Base-by-base conservation (phyloP, 2,888 invertebrate genomes). In the Pachycephus smyrnensis region DNA sequence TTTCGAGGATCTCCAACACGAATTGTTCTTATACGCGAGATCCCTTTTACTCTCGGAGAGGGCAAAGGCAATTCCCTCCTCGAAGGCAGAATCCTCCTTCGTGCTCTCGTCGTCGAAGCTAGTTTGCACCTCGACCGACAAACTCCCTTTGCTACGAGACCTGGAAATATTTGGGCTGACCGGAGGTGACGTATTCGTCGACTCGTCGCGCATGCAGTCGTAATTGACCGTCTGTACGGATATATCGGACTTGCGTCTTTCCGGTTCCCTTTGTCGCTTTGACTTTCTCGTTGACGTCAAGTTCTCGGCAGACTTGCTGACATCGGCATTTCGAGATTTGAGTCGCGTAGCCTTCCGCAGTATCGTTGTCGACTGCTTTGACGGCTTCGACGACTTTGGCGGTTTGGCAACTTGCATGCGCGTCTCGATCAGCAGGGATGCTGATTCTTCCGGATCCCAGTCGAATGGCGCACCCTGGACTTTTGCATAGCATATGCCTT, bases 111-210 rank as follows among this genome's bases (percentile, higher is more conserved):
- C 74, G 84, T 90, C 89, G 75, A 91, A 88, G 78, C 88, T 90
- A 31, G 91, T 91, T 81, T 91, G 91, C 40, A 91, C 89, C 73
- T 90, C 81, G 4, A 90, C 90, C 12, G 90, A 91, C 32, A 90
- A 86, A 77, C 88, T 87, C 15, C 68, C 77, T 33, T 82, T 82
- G 55, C 83, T 83, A 23, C 77, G 81, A 1, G 82, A 80, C 73
- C 81, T 82, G 12, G 84, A 83, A 15, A 30, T 4, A 69, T 30
- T 32, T 32, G 30, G 30, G 31, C 31, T 32, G 30, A 69, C 1
- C 69, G 69, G 69, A 30, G 88, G 88, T n/a, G 91, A 88, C 4
- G 90, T 91, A 73, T 90, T 91, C 23, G 91, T 90, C 82, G 88
- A 88, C 79, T 90, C 89, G 81, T 90, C 90, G 9, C 83, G 83